phyloP scores from a whole-genome alignment of 2,888 invertebrate species.

The Phorcus lineatus region DNA sequence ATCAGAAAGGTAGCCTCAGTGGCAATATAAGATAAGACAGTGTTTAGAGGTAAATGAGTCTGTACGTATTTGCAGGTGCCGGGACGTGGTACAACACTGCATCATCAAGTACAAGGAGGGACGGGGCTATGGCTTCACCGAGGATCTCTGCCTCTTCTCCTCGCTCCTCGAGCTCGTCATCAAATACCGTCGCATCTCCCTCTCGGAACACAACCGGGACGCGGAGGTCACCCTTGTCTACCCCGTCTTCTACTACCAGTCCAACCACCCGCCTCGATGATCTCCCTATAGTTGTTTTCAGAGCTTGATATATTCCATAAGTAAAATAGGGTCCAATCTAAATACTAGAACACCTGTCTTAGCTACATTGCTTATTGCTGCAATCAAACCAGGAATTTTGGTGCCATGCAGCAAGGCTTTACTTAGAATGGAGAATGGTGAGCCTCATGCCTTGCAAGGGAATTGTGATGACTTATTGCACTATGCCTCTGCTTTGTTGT shows the following conservation, averaged over 20 bases:
- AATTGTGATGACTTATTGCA: no score
- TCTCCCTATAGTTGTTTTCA: neutral
- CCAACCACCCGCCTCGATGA: neutral
- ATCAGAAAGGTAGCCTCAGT: no score
- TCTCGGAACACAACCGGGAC: slow-evolving; percentile 94
- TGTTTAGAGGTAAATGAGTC: no score
- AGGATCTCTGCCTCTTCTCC: slow-evolving; percentile 93
- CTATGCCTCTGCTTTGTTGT: no score
- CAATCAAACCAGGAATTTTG: no score
- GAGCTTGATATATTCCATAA: neutral
- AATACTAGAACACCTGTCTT: no score
- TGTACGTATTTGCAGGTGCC: slow-evolving; percentile 79
- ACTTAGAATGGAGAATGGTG: no score
- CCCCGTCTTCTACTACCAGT: slow-evolving; percentile 79
- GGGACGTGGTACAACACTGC: slow-evolving; percentile 91
- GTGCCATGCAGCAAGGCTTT: no score
- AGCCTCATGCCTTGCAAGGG: no score
- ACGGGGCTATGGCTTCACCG: slow-evolving; percentile 89
- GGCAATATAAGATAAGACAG: no score
- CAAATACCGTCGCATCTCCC: slow-evolving; percentile 91
- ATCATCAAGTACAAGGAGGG: slow-evolving; percentile 90
- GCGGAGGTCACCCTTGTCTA: slow-evolving; percentile 87
- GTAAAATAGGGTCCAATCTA: no score
- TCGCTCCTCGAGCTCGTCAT: slow-evolving; percentile 90
- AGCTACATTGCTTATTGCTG: no score